Base-by-base conservation (phyloP, 2,797 vertebrate genomes). In the Acridotheres tristis region DNA sequence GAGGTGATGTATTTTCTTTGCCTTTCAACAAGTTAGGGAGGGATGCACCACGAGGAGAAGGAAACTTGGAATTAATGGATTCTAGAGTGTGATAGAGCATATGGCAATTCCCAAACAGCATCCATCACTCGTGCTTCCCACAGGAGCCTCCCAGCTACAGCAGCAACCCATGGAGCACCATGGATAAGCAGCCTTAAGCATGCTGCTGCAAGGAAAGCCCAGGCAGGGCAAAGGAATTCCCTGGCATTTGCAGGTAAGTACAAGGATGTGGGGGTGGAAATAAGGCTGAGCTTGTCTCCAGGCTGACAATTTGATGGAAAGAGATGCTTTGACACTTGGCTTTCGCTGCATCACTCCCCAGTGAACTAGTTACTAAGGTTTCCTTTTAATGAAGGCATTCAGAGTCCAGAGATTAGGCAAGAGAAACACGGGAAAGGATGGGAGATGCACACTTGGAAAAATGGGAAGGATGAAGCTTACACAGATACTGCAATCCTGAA, bases 401-500 rank as follows among this genome's bases (percentile, higher is more conserved):
- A 18, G 55, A 45, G 45, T 3, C 4, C 5, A 11, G 47, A n/a
- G 43, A 53, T 32, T 2, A 53, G 45, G 43, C 17, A 13, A 50
- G 72, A 42, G 4, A 7, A 34, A 51, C 30, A 5, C 0, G 2
- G 73, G 32, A 13, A 26, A 26, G 69, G 76, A 30, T 1, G 11
- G 22, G n/a, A 66, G 16, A 25, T 6, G 26, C 27, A 25, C 42
- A 10, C 59, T 19, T 7, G 50, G 58, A 63, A 50, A 57, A 78
- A 87, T 0, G 3, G 25, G 23, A 40, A 51, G n/a, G 65, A 50
- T 34, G 2, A 32, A 86, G 36, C 15, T 34, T 4, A 27, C 20
- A 13, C 1, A 17, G 36, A 17, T 25, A 66, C 5, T 27, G 29
- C 68, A 32, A 1, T 18, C 25, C 45, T 47, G 36, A 59, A 86